Base-by-base conservation (phyloP, 2,888 invertebrate species). In the Emmelina monodactyla region DNA sequence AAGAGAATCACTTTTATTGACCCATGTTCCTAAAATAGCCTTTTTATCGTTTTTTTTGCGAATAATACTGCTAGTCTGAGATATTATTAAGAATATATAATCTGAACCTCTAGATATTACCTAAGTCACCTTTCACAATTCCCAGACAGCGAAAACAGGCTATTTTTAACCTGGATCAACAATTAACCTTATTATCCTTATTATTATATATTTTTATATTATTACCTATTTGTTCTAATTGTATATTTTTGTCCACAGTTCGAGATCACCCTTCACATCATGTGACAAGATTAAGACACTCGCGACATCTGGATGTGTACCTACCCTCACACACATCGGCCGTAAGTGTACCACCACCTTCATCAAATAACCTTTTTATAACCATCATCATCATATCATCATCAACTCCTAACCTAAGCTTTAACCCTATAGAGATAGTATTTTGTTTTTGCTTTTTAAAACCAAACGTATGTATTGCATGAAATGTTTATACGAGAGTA, bases 251-350 rank as follows among this genome's bases (percentile, higher is more conserved):
- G 49, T 64, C 44, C 47, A 43, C 72, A 76, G 76, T 58, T 35
- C 67, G 76, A 40, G 76, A 76, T 22, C 64, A 73, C 56, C 55
- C 51, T 30, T 44, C 66, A 55, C 75, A 75, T 39, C 76, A 75
- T 50, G 61, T 76, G 40, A 75, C 76, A 28, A 65, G 76, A 53
- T 64, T 76, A 65, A 53, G 64, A 39, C 78, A 76, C 48, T 76
- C 75, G 14, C 61, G 78, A 43, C 78, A 78, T 40, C 54, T 73
- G 38, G 66, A 70, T 22, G 64, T 61, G 36, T 65, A 60, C 51
- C 51, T 58, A 37, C 69, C 72, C 12, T 58, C 64, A 41, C 65
- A 66, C 53, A 51, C 67, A 33, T 49, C 62, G 35, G 55, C 73
- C 58, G 78, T 78, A 62, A 76, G 78, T 78, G 62, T 40, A 40